Base-by-base conservation (phyloP, 1,140 invertebrate genomes). In the Holotrichia oblita region DNA sequence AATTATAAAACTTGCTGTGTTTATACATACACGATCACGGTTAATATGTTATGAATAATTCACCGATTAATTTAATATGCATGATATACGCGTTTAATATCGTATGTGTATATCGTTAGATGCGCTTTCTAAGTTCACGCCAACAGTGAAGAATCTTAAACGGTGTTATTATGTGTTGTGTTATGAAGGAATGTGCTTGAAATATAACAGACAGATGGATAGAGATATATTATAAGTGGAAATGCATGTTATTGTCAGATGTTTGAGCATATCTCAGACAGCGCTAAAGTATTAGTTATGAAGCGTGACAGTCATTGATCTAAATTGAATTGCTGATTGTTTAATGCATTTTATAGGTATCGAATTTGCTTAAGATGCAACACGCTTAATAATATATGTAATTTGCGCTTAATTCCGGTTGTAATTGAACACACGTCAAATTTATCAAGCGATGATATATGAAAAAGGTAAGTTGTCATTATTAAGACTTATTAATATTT, bases 51-150 rank as follows among this genome's bases (percentile, higher is more conserved):
- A 44, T 34, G 27, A 44, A 44, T 44, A 44, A 44, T 14, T 44
- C 14, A 14, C 42, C 9, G 42, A 44, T 44, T 44, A 44, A 44
- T 10, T 44, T 14, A 14, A 14, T 44, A 55, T 55, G 48, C 48
- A 17, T 55, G 17, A 55, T 17, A 17, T 55, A 55, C 17, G 48
- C 6, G 48, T 55, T 55, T 55, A 17, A 55, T 55, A 55, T 55
- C 48, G 17, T 55, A 55, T 55, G n/a, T 55, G 48, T 17, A 55
- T 55, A 55, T 55, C 48, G 14, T 17, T 55, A 55, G 48, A 17
- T 55, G 48, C 48, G 48, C 48, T 55, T 55, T 55, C 48, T 55
- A 55, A 17, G 48, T 55, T 55, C 48, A 17, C 48, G 48, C 48
- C 17, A n/a, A 17, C 48, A 6, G 14, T 7, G 48, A 17, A 55